These are phyloP conservation scores for Hapalemur alaotrensis DNA, from an alignment of 2,797 vertebrate species.

Conservation along the genomic window DNA sequence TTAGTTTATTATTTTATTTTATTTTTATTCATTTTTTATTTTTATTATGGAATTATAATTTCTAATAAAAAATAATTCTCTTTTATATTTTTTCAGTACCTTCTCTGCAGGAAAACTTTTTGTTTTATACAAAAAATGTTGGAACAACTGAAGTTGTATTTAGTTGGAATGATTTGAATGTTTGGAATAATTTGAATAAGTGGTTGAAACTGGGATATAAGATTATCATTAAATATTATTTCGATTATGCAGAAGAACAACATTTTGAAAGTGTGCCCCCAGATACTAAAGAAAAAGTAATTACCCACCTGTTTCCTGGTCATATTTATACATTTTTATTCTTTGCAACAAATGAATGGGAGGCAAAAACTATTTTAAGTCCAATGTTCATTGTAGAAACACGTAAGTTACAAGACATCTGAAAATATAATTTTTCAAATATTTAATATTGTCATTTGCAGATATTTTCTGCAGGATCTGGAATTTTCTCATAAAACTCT, in stretches of 20 bases:
- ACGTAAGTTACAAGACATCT: conserved; percentile 82
- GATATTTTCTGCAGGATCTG: not conserved
- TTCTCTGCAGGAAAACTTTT: conserved; percentile 80
- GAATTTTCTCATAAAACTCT: not conserved
- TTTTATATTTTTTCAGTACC: conserved; percentile 82
- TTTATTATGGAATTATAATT: conserved; percentile 14
- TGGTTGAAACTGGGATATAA: conserved; percentile 80
- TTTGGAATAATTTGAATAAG: conserved; percentile 83
- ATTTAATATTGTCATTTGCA: not conserved
- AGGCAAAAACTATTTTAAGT: conserved; percentile 86
- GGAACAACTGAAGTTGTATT: conserved; percentile 86
- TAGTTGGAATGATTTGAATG: conserved; percentile 83
- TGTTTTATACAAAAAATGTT: conserved; percentile 84
- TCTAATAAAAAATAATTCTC: conserved; percentile 2
- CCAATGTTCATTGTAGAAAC: conserved; percentile 82
- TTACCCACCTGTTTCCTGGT: conserved; percentile 89
- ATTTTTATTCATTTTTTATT: not conserved
- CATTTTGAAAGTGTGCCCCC: conserved; percentile 68
- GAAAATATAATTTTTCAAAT: not conserved
- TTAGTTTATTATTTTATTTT: not conserved
- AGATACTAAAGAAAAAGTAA: conserved; percentile 78
- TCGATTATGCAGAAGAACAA: conserved; percentile 70
- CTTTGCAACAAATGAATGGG: conserved; percentile 82
- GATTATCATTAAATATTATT: conserved; percentile 86
- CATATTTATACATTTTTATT: conserved; percentile 88